Evolutionary conservation across 2,797 vertebrate genomes (phyloP).

Genomic region (Coccyzus lansbergi): DNA sequence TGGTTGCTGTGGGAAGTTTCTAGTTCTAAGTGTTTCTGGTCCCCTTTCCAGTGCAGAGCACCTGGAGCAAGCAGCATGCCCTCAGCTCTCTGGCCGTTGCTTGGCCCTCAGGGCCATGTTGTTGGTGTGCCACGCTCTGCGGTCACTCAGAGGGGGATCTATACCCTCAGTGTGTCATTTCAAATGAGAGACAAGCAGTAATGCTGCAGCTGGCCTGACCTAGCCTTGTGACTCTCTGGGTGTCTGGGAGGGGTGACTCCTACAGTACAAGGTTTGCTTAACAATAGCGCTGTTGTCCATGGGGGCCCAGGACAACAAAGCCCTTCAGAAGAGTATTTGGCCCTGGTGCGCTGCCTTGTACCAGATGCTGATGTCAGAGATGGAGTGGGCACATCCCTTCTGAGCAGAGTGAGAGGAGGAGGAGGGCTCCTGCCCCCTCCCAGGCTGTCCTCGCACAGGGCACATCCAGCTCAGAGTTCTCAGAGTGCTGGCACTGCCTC

Average conservation of each 20-base stretch:
- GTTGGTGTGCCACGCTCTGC: neutral
- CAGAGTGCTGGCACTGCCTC: neutral
- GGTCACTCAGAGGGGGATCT: neutral
- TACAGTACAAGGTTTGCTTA: conserved; percentile 44
- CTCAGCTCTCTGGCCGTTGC: neutral
- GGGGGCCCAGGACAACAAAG: conserved; percentile 40
- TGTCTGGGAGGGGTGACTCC: neutral
- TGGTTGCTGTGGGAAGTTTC: neutral
- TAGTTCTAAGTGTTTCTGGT: neutral
- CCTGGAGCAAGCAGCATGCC: neutral
- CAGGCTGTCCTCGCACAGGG: neutral
- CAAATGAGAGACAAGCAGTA: neutral
- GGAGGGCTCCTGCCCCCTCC: neutral
- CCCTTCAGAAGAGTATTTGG: conserved; percentile 35
- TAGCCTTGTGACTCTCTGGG: conserved; percentile 46
- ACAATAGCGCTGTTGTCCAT: conserved; percentile 54
- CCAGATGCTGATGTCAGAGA: conserved; percentile 50
- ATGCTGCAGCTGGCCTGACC: conserved; percentile 59
- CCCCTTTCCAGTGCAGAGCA: neutral
- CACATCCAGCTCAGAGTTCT: neutral
- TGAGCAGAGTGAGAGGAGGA: neutral
- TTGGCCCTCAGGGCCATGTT: neutral
- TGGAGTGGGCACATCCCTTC: neutral
- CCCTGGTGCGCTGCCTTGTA: conserved; percentile 17
- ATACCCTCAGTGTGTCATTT: neutral